phyloP scores from a whole-genome alignment of 1,140 invertebrate genomes.

The Riptortus pedestris region DNA sequence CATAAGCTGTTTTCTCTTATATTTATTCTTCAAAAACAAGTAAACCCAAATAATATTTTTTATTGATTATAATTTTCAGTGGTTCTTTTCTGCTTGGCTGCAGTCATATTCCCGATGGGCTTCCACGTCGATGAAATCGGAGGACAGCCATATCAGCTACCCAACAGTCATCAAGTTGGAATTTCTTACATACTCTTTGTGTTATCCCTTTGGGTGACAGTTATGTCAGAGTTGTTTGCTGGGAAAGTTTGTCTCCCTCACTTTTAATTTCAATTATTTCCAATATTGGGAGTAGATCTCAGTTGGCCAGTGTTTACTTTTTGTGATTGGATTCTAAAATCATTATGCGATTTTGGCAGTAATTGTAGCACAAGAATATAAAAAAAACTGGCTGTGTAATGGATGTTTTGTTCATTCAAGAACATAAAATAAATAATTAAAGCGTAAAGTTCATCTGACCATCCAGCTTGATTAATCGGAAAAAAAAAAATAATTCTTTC shows the following conservation, averaged over 20 bases:
- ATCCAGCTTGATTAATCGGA: too few species aligned
- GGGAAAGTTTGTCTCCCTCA: constrained; percentile 95
- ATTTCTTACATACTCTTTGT: constrained; percentile 94
- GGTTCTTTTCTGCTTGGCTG: constrained; percentile 89
- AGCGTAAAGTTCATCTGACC: background rate
- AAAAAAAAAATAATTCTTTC: too few species aligned
- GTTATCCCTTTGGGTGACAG: constrained; percentile 87
- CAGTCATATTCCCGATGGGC: constrained; percentile 91
- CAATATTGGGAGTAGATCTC: too few species aligned
- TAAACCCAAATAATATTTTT: too few species aligned
- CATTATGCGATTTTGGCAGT: background rate
- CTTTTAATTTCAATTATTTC: constrained; percentile 55
- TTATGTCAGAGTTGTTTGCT: constrained; percentile 90
- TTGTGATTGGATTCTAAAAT: background rate
- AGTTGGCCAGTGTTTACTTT: background rate
- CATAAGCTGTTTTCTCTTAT: too few species aligned
- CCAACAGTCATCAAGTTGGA: constrained; percentile 90
- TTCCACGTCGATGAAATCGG: constrained; percentile 92
- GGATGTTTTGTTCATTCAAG: background rate
- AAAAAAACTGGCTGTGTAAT: background rate
- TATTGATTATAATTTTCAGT: too few species aligned
- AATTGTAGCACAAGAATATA: background rate
- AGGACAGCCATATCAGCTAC: constrained; percentile 87
- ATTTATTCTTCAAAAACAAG: too few species aligned
- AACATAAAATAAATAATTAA: background rate